Evolutionary conservation across 2,888 invertebrate species (phyloP), one percentile per base, ranked within the genome.

Genomic region (Girardia tigrina): DNA sequence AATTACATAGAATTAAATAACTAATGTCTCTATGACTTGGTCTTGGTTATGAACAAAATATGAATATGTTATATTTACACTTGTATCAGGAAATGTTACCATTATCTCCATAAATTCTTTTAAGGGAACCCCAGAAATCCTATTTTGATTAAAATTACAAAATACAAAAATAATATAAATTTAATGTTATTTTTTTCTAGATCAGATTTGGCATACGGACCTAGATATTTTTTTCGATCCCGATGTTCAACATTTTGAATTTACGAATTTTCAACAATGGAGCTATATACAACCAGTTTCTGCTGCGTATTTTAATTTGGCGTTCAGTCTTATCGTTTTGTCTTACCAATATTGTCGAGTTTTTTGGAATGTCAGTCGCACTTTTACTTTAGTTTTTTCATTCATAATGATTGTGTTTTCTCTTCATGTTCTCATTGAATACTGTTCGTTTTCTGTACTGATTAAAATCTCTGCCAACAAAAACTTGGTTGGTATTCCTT

Each of bases 401-500:
- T 56, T 56, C 23, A 56, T 56, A 56, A 56, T 56, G 56, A n/a
- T 56, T 56, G 23, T 23, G n/a, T 56, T 56, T 56, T 56, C 56
- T 56, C 4, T 56, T 20, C 56, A 56, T 56, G 4, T 56, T 20
- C 56, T 56, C n/a, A n/a, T 56, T 56, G 56, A 56, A 16, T 56
- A 56, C 23, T 56, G 56, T 56, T 56, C 56, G n/a, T 56, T 56
- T n/a, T 56, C 56, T 20, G 56, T 56, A 4, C n/a, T 56, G 56
- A 56, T 56, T 56, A 56, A 56, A 56, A 56, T 56, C n/a, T 6
- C n/a, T n/a, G 56, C n/a, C n/a, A 56, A 56, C 56, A n/a, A n/a
- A 2, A 4, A 12, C n/a, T 20, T 56, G 4, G 56, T 56, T 12
- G n/a, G 20, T 4, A 6, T 23, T 56, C 23, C 56, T 8, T 2